phyloP scores from a whole-genome alignment of 2,113 vertebrate genomes.

The Chauna torquata region DNA sequence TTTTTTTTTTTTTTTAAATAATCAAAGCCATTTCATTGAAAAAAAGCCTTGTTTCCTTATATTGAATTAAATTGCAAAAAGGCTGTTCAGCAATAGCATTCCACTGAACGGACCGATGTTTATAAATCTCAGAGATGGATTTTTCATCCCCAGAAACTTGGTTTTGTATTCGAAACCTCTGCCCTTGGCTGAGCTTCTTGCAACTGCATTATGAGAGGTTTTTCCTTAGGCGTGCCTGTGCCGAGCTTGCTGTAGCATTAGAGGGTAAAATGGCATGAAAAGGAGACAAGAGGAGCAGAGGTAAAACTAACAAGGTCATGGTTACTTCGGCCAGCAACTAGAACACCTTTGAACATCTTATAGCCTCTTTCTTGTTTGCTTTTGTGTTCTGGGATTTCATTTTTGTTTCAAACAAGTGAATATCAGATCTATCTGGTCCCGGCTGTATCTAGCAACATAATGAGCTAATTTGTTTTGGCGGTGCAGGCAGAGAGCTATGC shows the following conservation, averaged over 20 bases:
- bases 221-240: accelerated
- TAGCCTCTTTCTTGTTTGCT: neutral
- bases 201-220: neutral
- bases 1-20: neutral
- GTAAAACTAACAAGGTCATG: neutral
- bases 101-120: neutral
- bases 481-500: neutral
- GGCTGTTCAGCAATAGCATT: neutral
- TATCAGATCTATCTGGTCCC: neutral
- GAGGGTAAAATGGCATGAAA: neutral
- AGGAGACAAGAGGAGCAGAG: accelerated
- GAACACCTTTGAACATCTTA: neutral
- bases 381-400: neutral
- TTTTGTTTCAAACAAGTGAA: neutral
- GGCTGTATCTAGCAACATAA: neutral
- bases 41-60: neutral
- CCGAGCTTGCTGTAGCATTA: neutral
- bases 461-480: conserved; percentile 27
- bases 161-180: neutral
- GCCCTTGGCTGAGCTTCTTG: neutral
- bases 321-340: neutral
- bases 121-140: neutral
- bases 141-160: neutral
- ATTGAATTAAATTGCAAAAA: neutral
- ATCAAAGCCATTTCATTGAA: neutral